phyloP scores from a whole-genome alignment of 2,113 vertebrate genomes.

The Pteropus alecto region DNA sequence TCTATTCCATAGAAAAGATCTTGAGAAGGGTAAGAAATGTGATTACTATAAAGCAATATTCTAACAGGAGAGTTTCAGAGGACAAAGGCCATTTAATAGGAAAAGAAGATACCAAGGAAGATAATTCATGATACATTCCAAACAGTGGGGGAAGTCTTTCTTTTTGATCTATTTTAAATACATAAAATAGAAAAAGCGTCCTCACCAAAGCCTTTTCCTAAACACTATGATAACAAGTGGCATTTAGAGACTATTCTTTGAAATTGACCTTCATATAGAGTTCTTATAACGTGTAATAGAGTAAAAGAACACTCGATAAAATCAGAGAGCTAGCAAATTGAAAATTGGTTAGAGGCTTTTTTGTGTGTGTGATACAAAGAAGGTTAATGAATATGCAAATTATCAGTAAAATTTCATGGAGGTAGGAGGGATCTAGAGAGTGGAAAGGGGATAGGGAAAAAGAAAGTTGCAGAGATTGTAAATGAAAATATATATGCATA shows the following conservation, averaged over 20 bases:
- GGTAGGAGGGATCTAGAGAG: neutral
- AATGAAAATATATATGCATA: neutral
- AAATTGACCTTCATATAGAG: conserved; percentile 5
- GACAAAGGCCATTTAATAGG: conserved; percentile 14
- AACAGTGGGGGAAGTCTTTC: neutral
- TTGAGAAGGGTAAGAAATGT: conserved; percentile 24
- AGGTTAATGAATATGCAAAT: neutral
- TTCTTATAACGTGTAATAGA: neutral
- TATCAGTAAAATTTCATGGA: neutral
- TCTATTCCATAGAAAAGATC: neutral
- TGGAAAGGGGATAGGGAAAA: neutral
- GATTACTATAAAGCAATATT: conserved; percentile 60
- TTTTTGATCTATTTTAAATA: conserved; percentile 47
- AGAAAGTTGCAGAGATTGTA: neutral
- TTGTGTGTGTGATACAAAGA: neutral
- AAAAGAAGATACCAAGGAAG: conserved; percentile 24
- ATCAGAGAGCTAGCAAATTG: neutral
- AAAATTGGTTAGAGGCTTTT: neutral
- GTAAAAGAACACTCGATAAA: conserved; percentile 18
- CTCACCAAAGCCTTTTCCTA: conserved; percentile 9
- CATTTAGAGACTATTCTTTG: conserved; percentile 36
- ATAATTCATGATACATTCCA: conserved; percentile 33
- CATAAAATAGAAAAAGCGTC: conserved; percentile 22
- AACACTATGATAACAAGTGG: neutral
- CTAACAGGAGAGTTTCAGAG: conserved; percentile 34